Percentiles rank a stretch among this genome's conserved stretches.
Evolutionary conservation across 2,888 invertebrate species (phyloP).

Genomic region (Dryobota labecula): DNA sequence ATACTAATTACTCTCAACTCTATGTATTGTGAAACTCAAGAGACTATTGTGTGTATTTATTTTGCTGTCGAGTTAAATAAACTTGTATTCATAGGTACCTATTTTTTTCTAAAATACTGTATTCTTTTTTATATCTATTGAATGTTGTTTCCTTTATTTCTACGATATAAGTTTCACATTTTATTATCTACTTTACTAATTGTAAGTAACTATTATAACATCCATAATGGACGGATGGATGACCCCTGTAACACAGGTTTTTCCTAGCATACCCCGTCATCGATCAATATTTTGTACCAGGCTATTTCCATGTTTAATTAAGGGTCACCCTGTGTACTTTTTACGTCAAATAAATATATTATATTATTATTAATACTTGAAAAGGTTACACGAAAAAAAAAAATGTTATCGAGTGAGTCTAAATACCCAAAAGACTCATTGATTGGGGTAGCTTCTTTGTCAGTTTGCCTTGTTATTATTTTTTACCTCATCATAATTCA

Average conservation of each 20-base stretch:
- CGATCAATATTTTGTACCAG: no score
- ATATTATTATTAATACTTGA: no score
- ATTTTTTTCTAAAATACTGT: not conserved
- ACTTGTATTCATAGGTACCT: not conserved
- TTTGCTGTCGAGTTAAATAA: not conserved
- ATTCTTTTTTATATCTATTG: not conserved
- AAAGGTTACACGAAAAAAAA: not conserved
- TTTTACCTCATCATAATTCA: not conserved
- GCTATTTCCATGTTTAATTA: no score
- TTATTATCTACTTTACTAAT: no score
- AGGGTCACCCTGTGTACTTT: no score
- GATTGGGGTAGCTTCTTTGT: not conserved
- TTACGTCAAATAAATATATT: no score
- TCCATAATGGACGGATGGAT: no score
- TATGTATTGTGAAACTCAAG: slow-evolving; percentile 4
- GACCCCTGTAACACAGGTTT: no score
- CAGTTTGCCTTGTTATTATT: not conserved
- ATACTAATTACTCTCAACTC: slow-evolving; percentile 14
- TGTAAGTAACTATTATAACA: no score
- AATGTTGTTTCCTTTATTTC: not conserved
- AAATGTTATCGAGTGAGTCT: not conserved
- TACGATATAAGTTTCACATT: no score
- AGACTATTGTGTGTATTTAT: not conserved
- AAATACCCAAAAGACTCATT: not conserved
- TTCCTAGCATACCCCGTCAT: no score